These are phyloP conservation scores for Cladorhizidae sp. DNA, from an alignment of 37 sponge, comb jelly and placozoan species.

Conservation along the genomic window DNA sequence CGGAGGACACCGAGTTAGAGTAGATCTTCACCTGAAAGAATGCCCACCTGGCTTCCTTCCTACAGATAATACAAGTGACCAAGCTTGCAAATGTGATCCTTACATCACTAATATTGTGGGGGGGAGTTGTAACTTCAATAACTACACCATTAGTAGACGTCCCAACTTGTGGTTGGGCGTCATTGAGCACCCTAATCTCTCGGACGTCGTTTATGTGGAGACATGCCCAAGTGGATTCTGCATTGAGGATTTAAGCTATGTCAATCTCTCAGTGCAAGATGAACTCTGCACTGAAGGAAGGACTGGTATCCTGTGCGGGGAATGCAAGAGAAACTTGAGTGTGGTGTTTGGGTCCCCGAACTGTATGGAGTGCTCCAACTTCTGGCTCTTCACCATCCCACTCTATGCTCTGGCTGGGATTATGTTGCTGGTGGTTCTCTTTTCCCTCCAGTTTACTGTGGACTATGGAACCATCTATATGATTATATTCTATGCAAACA, in stretches of 20 bases:
- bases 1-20: not conserved
- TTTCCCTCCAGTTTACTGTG: constrained; percentile 54
- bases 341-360: constrained; percentile 41
- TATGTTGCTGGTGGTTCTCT: constrained; percentile 32
- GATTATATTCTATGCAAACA: constrained; percentile 62
- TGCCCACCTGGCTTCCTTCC: constrained; percentile 47
- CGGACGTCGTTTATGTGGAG: not conserved
- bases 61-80: not conserved
- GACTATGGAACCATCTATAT: constrained; percentile 48
- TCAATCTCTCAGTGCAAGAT: constrained; percentile 12
- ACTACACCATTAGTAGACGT: constrained; percentile 24
- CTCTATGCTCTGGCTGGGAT: constrained; percentile 34
- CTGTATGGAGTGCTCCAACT: constrained; percentile 48
- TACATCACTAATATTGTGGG: not conserved
- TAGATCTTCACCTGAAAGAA: constrained; percentile 4
- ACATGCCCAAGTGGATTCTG: constrained; percentile 38
- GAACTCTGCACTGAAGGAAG: constrained; percentile 27
- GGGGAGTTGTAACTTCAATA: constrained; percentile 8
- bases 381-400: constrained; percentile 32
- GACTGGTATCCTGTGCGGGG: constrained; percentile 64
- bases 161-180: constrained; percentile 23
- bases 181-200: not conserved
- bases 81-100: constrained; percentile 15
- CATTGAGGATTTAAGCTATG: not conserved
- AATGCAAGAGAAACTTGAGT: constrained; percentile 39